Conservation (phyloP, 2,888 invertebrate species). For the Xestia rhomboidea region DNA sequence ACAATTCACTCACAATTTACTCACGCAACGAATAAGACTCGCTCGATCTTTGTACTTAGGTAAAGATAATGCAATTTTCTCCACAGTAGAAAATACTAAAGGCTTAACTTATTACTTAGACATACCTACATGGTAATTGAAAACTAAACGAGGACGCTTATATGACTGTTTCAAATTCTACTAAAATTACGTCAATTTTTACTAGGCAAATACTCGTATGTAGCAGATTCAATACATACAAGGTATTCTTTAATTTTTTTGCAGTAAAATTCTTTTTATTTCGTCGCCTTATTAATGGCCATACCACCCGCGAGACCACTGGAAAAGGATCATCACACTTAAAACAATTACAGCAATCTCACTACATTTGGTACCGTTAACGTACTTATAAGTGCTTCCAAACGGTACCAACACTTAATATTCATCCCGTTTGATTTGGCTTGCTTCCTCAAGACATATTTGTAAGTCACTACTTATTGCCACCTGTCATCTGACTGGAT, state of each 20-base stretch:
- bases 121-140: not conserved
- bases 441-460: conserved; percentile 11
- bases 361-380: conserved; percentile 43
- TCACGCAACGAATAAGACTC: not conserved
- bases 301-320: conserved; percentile 9
- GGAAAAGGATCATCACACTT: conserved; percentile 45
- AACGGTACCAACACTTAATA: conserved; percentile 41
- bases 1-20: not conserved
- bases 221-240: not conserved
- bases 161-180: not conserved
- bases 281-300: not conserved
- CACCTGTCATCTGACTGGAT: not conserved
- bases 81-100: not conserved
- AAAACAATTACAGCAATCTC: conserved; percentile 44
- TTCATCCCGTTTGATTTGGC: conserved; percentile 38
- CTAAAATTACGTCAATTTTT: not conserved
- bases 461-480: not conserved
- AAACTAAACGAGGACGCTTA: not conserved
- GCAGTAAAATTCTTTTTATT: not conserved
- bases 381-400: conserved; percentile 46
- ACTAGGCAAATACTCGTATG: not conserved
- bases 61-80: conserved; percentile 12
- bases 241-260: not conserved
- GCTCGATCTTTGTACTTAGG: conserved; percentile 1
- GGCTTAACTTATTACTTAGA: not conserved